phyloP scores from a whole-genome alignment of 1,140 invertebrate genomes.

The Plutomurus gul region DNA sequence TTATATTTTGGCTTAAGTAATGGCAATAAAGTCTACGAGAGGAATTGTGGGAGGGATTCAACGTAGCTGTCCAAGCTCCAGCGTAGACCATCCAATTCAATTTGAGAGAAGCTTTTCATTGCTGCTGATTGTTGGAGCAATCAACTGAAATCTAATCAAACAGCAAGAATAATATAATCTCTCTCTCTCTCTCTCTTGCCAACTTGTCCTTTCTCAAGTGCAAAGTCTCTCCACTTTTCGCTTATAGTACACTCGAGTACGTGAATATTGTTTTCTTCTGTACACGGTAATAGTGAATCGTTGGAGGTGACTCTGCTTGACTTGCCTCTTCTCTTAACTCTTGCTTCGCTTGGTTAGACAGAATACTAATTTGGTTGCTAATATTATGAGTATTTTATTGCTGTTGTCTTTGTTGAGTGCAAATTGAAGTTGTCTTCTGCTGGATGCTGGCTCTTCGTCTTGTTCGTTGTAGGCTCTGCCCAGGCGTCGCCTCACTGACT shows the following conservation, averaged over 20 bases:
- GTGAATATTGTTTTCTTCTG: background rate
- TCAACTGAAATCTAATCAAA: conserved; percentile 25
- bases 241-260: too few relatives aligned
- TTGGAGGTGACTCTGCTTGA: background rate
- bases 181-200: too few relatives aligned
- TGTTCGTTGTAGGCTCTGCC: background rate
- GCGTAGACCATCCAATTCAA: conserved; percentile 18
- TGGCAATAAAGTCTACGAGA: conserved; percentile 13
- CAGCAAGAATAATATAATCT: conserved; percentile 13
- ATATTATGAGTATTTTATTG: conserved; percentile 22
- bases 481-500: background rate
- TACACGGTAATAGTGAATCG: background rate
- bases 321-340: background rate
- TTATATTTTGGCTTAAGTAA: background rate
- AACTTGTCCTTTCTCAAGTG: background rate
- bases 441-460: background rate
- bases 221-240: background rate
- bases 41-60: conserved; percentile 9
- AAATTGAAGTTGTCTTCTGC: background rate
- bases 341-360: background rate
- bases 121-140: background rate
- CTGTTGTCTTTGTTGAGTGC: background rate
- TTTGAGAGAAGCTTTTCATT: conserved; percentile 18
- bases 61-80: conserved; percentile 3
- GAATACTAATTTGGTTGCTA: conserved; percentile 16